These are phyloP conservation scores for Yoshiicerus persimilis DNA, from an alignment of 1,140 invertebrate species.

Conservation along the genomic window DNA sequence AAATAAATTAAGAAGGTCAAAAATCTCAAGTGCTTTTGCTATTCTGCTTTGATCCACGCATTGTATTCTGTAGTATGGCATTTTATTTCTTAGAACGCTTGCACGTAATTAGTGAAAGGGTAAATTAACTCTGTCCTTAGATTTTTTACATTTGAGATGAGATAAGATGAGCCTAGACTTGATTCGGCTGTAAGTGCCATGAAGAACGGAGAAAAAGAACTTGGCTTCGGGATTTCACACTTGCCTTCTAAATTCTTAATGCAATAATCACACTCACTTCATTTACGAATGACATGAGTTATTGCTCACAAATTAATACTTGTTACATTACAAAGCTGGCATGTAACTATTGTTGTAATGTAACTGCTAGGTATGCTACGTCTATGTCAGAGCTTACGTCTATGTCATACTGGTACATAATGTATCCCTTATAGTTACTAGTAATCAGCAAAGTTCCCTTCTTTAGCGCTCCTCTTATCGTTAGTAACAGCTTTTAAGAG, in stretches of 20 bases:
- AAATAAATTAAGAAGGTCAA: conserved; percentile 14
- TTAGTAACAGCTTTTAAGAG: too few relatives aligned
- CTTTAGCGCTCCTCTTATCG: background rate
- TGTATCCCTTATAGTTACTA: too few relatives aligned
- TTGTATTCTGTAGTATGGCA: background rate
- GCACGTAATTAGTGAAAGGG: conserved; percentile 7
- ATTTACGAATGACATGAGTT: conserved; percentile 22
- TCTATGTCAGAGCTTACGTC: background rate
- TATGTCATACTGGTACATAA: background rate
- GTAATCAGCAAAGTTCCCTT: background rate
- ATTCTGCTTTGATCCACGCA: background rate
- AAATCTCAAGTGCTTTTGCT: background rate
- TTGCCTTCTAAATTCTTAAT: conserved; percentile 18
- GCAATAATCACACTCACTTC: conserved; percentile 19
- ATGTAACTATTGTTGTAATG: background rate
- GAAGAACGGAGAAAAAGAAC: background rate
- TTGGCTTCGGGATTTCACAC: conserved; percentile 21
- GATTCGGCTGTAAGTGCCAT: background rate
- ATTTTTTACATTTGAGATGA: background rate
- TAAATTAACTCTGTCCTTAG: conserved; percentile 12
- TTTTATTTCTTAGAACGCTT: background rate
- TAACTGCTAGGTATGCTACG: background rate
- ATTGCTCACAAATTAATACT: conserved; percentile 23
- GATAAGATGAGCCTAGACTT: background rate
- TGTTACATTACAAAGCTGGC: background rate